phyloP scores from a whole-genome alignment of 2,113 vertebrate genomes.

The Forbesichthys agassizii region DNA sequence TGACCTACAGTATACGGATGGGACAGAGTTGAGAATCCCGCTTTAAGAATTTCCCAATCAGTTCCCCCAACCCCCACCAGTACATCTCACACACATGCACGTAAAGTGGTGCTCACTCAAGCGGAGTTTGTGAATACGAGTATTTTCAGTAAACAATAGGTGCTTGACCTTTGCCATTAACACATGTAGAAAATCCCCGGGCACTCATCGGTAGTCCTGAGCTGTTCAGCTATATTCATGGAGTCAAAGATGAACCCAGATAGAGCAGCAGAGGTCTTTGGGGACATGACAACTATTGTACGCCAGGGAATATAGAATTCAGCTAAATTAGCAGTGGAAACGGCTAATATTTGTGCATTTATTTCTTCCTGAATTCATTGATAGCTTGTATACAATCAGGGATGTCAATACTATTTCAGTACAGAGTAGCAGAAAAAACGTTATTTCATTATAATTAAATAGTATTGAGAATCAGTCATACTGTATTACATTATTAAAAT shows the following conservation, averaged over 20 bases:
- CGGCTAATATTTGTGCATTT: conserved; percentile 3
- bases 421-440: too few relatives aligned
- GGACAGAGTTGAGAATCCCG: too few relatives aligned
- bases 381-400: too few relatives aligned
- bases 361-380: too few relatives aligned
- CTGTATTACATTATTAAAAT: too few relatives aligned
- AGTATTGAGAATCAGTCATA: too few relatives aligned
- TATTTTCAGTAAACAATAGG: conserved; percentile 66
- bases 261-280: conserved; percentile 27
- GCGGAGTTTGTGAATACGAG: conserved; percentile 52
- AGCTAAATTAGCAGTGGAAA: neutral
- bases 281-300: neutral
- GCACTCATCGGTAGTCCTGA: conserved; percentile 46
- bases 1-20: too few relatives aligned
- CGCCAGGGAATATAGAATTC: conserved; percentile 11
- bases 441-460: too few relatives aligned
- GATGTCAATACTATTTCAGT: too few relatives aligned
- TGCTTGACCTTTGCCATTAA: conserved; percentile 67
- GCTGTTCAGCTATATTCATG: conserved; percentile 67
- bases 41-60: neutral
- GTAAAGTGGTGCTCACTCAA: conserved; percentile 33
- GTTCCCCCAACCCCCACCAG: too few relatives aligned
- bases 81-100: neutral
- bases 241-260: conserved; percentile 36
- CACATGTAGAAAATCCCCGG: conserved; percentile 52